Percentiles rank a stretch among this genome's conserved stretches.
Evolutionary conservation across 92 coral and sea anemone species (phyloP).

Genomic region (Heliopora coerulea): DNA sequence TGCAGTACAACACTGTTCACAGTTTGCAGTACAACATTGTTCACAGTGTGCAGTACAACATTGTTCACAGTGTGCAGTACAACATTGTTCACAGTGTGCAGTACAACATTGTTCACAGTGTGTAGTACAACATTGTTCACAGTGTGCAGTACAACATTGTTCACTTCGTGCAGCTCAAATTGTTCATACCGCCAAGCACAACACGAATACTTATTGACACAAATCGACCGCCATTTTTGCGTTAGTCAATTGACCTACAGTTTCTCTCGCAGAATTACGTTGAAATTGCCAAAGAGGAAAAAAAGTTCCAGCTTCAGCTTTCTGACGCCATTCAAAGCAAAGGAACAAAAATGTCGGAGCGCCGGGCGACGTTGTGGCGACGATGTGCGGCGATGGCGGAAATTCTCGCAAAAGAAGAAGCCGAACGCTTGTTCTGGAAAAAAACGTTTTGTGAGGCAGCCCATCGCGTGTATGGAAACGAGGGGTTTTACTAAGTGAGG

Average conservation of each 20-base stretch:
- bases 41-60: too few relatives aligned
- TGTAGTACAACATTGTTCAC: too few relatives aligned
- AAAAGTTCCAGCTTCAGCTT: constrained; percentile 65
- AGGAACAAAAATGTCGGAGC: constrained; percentile 45
- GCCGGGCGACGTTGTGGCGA: constrained; percentile 91
- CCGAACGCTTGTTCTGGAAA: constrained; percentile 75
- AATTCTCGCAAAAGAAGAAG: constrained; percentile 82
- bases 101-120: too few relatives aligned
- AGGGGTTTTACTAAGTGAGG: constrained; percentile 57
- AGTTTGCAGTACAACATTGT: too few relatives aligned
- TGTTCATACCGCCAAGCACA: too few relatives aligned
- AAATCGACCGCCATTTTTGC: too few relatives aligned
- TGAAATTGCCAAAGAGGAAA: constrained; percentile 64
- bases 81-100: too few relatives aligned
- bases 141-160: too few relatives aligned
- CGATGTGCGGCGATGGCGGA: constrained; percentile 98
- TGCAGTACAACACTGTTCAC: too few relatives aligned
- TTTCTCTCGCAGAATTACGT: constrained; percentile 58
- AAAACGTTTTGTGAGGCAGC: constrained; percentile 72
- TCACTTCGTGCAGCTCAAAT: too few relatives aligned
- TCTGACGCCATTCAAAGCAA: constrained; percentile 76
- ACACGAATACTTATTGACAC: too few relatives aligned
- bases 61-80: too few relatives aligned
- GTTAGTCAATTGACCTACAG: not conserved
- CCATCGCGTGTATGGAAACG: constrained; percentile 62